phyloP scores from a whole-genome alignment of 2,888 invertebrate species.

The Agriopis marginaria region DNA sequence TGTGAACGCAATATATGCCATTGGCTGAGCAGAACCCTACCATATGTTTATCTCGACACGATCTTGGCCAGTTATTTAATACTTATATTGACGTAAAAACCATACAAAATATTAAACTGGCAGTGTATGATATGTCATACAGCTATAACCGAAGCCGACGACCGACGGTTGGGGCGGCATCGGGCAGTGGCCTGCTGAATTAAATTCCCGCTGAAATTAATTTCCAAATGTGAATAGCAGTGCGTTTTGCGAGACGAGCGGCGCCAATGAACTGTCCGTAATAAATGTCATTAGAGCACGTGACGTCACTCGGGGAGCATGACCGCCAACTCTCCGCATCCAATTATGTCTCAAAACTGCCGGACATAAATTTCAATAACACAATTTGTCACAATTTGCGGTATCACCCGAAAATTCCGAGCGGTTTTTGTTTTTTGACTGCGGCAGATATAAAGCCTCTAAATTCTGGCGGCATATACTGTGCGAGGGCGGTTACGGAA shows the following conservation, averaged over 20 bases:
- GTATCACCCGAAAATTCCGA: constrained; percentile 54
- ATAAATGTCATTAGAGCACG: constrained; percentile 80
- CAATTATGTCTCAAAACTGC: constrained; percentile 81
- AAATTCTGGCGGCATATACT: constrained; percentile 47
- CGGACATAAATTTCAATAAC: constrained; percentile 82
- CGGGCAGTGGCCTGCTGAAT: constrained; percentile 50
- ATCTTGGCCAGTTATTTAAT: too few relatives aligned
- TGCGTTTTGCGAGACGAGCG: constrained; percentile 66
- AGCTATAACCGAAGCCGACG: not conserved
- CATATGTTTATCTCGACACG: too few relatives aligned
- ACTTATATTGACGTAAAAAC: not conserved
- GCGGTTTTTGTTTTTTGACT: constrained; percentile 68
- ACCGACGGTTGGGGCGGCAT: constrained; percentile 6
- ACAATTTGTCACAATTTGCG: constrained; percentile 81
- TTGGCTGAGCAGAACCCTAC: too few relatives aligned
- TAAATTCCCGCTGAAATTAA: constrained; percentile 72
- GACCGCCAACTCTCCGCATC: constrained; percentile 69
- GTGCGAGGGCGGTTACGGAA: constrained; percentile 46
- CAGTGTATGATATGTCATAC: constrained; percentile 35
- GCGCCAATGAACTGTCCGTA: constrained; percentile 78
- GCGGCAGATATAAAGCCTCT: constrained; percentile 55
- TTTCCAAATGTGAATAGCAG: constrained; percentile 69
- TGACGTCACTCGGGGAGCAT: constrained; percentile 75
- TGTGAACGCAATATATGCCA: too few relatives aligned
- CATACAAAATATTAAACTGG: constrained; percentile 34